Evolutionary conservation across 2,888 invertebrate genomes (phyloP).

Genomic region (Mechanitis mazaeus): DNA sequence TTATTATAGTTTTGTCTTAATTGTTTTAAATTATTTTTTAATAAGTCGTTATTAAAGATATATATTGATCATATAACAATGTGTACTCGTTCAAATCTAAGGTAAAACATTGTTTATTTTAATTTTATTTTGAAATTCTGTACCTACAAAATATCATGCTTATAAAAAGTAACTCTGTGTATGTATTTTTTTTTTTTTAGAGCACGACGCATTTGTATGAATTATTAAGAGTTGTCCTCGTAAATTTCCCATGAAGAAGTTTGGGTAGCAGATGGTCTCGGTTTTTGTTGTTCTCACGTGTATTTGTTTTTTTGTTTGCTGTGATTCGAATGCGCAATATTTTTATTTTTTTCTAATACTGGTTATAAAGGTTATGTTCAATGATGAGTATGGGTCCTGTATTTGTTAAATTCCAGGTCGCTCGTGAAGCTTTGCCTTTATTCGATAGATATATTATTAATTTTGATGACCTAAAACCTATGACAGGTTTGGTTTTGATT

Average conservation of each 20-base stretch:
- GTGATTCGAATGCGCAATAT: constrained; percentile 15
- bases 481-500: too few species aligned
- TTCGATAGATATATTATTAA: neutral
- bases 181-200: neutral
- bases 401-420: neutral
- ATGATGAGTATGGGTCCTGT: neutral
- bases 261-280: constrained; percentile 55
- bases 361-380: too few species aligned
- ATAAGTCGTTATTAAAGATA: too few species aligned
- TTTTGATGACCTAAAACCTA: neutral
- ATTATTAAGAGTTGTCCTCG: constrained; percentile 51
- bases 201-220: constrained; percentile 32
- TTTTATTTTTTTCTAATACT: neutral
- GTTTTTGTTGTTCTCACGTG: constrained; percentile 33
- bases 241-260: constrained; percentile 40
- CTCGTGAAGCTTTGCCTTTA: too few species aligned
- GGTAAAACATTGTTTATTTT: too few species aligned
- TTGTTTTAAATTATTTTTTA: too few species aligned
- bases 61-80: too few species aligned
- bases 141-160: too few species aligned
- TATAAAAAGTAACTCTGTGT: neutral
- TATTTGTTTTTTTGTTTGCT: constrained; percentile 31
- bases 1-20: too few species aligned
- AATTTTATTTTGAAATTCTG: too few species aligned
- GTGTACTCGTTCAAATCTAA: too few species aligned